Percentiles rank a stretch among this genome's conserved stretches.
These are phyloP conservation scores for Spicauda simplicius DNA, from an alignment of 2,888 invertebrate genomes.

Conservation along the genomic window DNA sequence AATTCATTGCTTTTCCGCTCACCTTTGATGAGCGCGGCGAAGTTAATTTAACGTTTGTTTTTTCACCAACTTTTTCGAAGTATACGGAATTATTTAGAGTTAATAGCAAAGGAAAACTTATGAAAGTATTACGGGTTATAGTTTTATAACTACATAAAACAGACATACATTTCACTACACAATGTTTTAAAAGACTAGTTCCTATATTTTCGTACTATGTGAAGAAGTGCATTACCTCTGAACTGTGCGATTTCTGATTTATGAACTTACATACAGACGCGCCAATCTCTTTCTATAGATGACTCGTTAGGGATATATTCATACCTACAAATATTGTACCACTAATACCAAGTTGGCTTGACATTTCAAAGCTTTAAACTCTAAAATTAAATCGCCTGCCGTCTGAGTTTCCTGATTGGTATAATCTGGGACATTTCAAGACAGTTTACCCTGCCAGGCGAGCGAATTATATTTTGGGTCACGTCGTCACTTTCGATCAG, in stretches of 20 bases:
- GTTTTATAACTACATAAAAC: too few species aligned
- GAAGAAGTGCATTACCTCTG: too few species aligned
- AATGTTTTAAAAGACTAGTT: too few species aligned
- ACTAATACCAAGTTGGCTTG: constrained; percentile 3
- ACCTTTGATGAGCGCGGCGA: constrained; percentile 25
- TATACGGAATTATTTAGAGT: not conserved
- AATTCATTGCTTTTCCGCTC: constrained; percentile 33
- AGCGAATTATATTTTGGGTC: constrained; percentile 13
- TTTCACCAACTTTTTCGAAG: constrained; percentile 18
- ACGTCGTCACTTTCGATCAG: constrained; percentile 17
- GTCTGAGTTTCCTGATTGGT: constrained; percentile 23
- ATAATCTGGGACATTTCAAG: constrained; percentile 24
- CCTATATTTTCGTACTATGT: too few species aligned
- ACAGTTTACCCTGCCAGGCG: constrained; percentile 16
- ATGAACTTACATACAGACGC: not conserved
- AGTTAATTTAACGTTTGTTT: constrained; percentile 18
- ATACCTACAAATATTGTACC: not conserved
- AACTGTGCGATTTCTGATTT: not conserved
- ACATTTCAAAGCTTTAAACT: constrained; percentile 22
- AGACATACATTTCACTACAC: too few species aligned
- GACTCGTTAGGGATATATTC: not conserved
- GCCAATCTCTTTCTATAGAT: too few species aligned
- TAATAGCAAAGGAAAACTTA: not conserved
- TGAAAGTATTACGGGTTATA: not conserved
- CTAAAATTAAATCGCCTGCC: constrained; percentile 23